These are phyloP conservation scores for Halcyon malimbica DNA, from an alignment of 2,113 vertebrate species.

Conservation along the genomic window DNA sequence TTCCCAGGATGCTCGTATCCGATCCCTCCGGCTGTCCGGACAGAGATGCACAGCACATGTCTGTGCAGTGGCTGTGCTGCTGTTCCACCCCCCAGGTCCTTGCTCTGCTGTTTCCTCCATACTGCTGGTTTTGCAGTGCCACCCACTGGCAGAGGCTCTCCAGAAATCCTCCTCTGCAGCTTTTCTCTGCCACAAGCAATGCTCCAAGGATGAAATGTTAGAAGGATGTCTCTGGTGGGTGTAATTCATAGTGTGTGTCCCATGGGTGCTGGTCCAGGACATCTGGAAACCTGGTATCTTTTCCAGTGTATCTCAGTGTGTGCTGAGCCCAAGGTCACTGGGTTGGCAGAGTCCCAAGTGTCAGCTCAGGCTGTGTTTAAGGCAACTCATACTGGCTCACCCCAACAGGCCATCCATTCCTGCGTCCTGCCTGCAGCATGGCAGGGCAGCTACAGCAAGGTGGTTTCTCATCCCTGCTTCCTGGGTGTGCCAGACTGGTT, in stretches of 20 bases:
- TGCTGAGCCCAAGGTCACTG: not conserved
- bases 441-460: not conserved
- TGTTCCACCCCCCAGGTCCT: not conserved
- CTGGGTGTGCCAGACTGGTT: not conserved
- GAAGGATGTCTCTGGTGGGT: not conserved
- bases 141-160: conserved; percentile 42
- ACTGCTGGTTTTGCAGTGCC: conserved; percentile 54
- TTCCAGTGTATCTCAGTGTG: not conserved
- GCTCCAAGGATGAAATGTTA: not conserved
- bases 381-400: not conserved
- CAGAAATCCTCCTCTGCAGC: not conserved
- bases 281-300: not conserved
- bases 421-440: fast-evolving
- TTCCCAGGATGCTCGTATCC: fast-evolving
- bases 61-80: not conserved
- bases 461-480: not conserved
- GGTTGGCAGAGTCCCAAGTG: not conserved
- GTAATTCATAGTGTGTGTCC: not conserved
- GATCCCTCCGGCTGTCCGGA: fast-evolving
- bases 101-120: not conserved
- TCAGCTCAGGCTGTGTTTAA: not conserved
- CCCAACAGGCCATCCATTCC: not conserved
- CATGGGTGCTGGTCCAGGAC: not conserved
- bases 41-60: not conserved
- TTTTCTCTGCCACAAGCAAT: not conserved